Evolutionary conservation across 2,888 invertebrate species (phyloP), one percentile per base, ranked within the genome.

Genomic region (Athetis lepigone): DNA sequence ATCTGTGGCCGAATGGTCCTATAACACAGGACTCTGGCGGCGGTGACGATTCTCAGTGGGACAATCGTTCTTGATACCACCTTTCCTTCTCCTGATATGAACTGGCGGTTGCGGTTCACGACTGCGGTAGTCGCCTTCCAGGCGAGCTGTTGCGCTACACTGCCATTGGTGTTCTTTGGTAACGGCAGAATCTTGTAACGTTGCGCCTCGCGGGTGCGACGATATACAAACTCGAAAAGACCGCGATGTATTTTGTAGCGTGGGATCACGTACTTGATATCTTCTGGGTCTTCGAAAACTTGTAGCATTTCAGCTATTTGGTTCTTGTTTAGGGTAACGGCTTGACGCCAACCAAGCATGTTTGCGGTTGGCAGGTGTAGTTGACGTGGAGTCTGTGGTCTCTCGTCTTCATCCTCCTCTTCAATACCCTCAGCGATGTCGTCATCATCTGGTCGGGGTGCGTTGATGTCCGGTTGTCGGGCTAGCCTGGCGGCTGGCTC

Each of bases 221-320:
- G 36, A 19, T 49, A 21, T 3, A 49, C 49, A 23, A 37, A 37
- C n/a, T 49, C 49, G 11, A 49, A 49, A 1, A 49, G 11, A 5
- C 37, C 49, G 13, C 49, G 49, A 21, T 49, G 36, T 1, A 49
- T 9, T 2, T 9, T 11, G 9, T 49, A 49, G 5, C 37, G 23
- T 7, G n/a, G 16, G 8, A 16, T 40, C 18, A 16, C 16, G 13
- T 13, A 40, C 13, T 40, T 18, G 19, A 40, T 18, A 7, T 40
- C 40, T 3, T 5, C 40, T 40, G 40, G 40, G 13, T 40, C 19
- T 40, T 40, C 40, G 16, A 40, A 18, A 18, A 40, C 18, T 6
- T 6, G 11, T 4, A 40, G 16, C 18, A 40, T n/a, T 18, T 40
- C 40, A 4, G 16, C 40, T 4, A 18, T 6, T 18, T 40, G 40